Conservation (phyloP, 64 coral and sea anemone species). For the Anthopleura sola region DNA sequence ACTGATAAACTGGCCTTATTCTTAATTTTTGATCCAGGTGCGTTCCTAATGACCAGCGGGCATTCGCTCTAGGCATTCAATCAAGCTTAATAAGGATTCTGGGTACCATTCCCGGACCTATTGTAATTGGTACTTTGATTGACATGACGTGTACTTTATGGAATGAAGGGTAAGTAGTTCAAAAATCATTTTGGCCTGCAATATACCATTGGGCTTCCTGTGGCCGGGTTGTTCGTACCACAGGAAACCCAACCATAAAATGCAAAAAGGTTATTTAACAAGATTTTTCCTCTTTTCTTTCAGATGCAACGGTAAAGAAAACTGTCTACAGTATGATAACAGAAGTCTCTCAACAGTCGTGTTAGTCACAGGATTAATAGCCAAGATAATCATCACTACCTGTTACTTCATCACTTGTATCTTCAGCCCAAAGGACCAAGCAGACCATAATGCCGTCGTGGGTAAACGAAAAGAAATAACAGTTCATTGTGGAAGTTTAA, state of each 20-base stretch:
- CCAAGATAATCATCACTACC: not conserved
- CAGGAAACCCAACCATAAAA: too few relatives aligned
- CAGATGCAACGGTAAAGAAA: slow-evolving; percentile 2
- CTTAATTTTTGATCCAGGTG: slow-evolving; percentile 23
- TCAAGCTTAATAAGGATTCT: slow-evolving; percentile 36
- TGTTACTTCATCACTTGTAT: not conserved
- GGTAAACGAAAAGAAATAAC: not conserved
- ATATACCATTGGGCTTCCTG: too few relatives aligned
- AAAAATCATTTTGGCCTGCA: too few relatives aligned
- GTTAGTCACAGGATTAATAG: not conserved
- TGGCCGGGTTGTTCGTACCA: too few relatives aligned
- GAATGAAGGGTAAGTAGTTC: slow-evolving; percentile 43
- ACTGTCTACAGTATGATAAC: slow-evolving; percentile 19
- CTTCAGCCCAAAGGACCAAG: slow-evolving; percentile 4
- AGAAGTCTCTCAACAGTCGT: not conserved
- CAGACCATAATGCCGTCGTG: not conserved
- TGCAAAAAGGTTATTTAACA: too few relatives aligned
- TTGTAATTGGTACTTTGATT: slow-evolving; percentile 48
- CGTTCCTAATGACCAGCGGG: slow-evolving; percentile 56
- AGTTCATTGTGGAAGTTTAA: not conserved
- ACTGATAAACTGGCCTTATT: not conserved
- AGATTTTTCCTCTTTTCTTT: not conserved
- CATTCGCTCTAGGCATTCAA: slow-evolving; percentile 54
- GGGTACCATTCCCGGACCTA: slow-evolving; percentile 62
- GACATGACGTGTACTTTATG: slow-evolving; percentile 61